Conservation (phyloP, 2,797 vertebrate genomes). For the Meda fulgida region DNA sequence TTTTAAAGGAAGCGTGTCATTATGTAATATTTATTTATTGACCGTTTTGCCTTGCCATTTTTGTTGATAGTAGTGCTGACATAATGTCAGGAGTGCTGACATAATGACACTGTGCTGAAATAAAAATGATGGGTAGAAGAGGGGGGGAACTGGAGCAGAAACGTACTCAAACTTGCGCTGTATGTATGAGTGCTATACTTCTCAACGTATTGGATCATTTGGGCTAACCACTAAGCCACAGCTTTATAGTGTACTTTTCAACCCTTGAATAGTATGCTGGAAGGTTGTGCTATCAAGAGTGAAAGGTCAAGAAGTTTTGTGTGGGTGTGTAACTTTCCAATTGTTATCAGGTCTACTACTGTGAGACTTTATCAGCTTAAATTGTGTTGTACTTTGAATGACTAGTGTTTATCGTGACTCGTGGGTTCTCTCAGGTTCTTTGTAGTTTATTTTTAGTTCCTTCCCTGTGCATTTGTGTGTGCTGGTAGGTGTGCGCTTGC, state of each 20-base stretch:
- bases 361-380: constrained; percentile 1
- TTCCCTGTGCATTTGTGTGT: constrained; percentile 56
- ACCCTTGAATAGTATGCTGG: not conserved
- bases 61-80: not conserved
- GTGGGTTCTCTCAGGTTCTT: constrained; percentile 15
- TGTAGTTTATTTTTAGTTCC: constrained; percentile 36
- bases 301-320: constrained; percentile 1
- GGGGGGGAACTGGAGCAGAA: not conserved
- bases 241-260: not conserved
- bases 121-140: not conserved
- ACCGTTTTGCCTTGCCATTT: not conserved
- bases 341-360: constrained; percentile 1
- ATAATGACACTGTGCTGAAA: not conserved
- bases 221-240: too few species aligned
- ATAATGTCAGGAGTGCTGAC: too few species aligned
- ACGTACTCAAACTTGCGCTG: not conserved
- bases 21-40: not conserved
- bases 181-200: not conserved
- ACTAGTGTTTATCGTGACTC: not conserved
- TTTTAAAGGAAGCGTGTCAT: not conserved
- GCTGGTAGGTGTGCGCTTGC: constrained; percentile 57
- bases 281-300: not conserved
- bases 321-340: constrained; percentile 23
- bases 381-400: constrained; percentile 1
- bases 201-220: not conserved